Percentiles rank a stretch among this genome's conserved stretches.
These are phyloP conservation scores for Hydroisotoma schaefferi DNA, from an alignment of 2,888 invertebrate species.

Conservation along the genomic window DNA sequence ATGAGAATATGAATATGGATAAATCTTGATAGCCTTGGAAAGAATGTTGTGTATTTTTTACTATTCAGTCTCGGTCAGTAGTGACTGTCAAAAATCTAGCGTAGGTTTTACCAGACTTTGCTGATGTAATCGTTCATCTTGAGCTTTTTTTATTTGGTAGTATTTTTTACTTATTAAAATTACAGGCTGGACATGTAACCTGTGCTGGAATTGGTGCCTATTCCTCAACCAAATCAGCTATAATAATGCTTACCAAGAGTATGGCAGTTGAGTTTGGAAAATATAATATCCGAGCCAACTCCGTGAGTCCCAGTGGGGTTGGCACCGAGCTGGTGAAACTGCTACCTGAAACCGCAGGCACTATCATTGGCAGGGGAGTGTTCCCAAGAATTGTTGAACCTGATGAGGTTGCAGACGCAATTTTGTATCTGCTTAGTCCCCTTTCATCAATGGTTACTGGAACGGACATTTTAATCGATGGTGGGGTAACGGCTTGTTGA, in stretches of 20 bases:
- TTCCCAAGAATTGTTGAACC: slow-evolving; percentile 9
- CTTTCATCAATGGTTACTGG: slow-evolving; percentile 27
- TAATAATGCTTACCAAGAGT: slow-evolving; percentile 19
- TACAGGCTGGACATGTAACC: slow-evolving; percentile 15
- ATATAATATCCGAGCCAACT: slow-evolving; percentile 19
- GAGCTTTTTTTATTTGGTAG: neutral
- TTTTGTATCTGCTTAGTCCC: slow-evolving; percentile 29
- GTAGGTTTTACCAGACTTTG: neutral
- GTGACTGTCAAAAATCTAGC: neutral
- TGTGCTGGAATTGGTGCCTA: slow-evolving; percentile 14
- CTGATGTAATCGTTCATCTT: too few species aligned
- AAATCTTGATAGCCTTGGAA: too few species aligned
- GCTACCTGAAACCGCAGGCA: slow-evolving; percentile 10
- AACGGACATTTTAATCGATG: slow-evolving; percentile 23
- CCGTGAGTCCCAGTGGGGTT: slow-evolving; percentile 13
- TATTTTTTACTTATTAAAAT: neutral
- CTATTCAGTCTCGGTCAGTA: neutral
- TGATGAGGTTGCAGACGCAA: slow-evolving; percentile 20
- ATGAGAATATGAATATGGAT: too few species aligned
- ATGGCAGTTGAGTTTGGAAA: slow-evolving; percentile 24
- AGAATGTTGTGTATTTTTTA: too few species aligned
- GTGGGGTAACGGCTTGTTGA: slow-evolving; percentile 12
- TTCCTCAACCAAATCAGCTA: slow-evolving; percentile 19
- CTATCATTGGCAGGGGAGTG: slow-evolving; percentile 5
- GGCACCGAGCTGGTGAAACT: slow-evolving; percentile 8